Base-by-base conservation (phyloP, 2,113 vertebrate species). In the Illadopsis cleaveri region DNA sequence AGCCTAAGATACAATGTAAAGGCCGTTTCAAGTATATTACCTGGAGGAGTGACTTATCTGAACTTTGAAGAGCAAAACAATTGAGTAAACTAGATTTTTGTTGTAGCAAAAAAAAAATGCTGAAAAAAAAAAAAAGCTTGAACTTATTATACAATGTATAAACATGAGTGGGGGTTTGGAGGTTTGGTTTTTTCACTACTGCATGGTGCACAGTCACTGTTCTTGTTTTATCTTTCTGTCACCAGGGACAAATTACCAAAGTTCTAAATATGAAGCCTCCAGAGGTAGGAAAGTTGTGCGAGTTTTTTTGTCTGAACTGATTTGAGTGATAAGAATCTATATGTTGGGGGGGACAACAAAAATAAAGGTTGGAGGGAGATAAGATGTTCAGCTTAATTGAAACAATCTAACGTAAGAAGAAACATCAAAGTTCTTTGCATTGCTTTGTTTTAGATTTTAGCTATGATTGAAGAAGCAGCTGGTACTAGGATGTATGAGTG, bases 191-290 rank as follows among this genome's bases (percentile, higher is more conserved):
- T 66, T 64, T 76, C 40, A 24, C 4, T 77, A 24, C 9, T 56
- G n/a, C 16, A 17, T 62, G 5, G 3, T 65, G 27, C 23, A 35
- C 30, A 84, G 28, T 7, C 8, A 35, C 20, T 22, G 5, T 37
- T 81, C 3, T 78, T 89, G 8, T 77, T 95, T 94, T 94, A 15
- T 71, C 40, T 88, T 91, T 97, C 86, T 93, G 15, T 93, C 95
- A 97, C 95, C 71, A 99, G 99, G 99, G 99, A 21, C 98, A 98
- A 97, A 99, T 99, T 97, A 99, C 99, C 28, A 99, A 99, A 97
- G 99, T 99, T 86, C 94, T 99, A 58, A 99, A 99, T 95, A 99
- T 99, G 99, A 99, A 99, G 85, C 99, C 99, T 73, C 97, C 98
- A 82, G 99, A 99, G 99, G 99, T 99, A 98, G 98, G 97, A 82